Conservation (phyloP, 2,888 invertebrate genomes). For the Melanchra persicariae region DNA sequence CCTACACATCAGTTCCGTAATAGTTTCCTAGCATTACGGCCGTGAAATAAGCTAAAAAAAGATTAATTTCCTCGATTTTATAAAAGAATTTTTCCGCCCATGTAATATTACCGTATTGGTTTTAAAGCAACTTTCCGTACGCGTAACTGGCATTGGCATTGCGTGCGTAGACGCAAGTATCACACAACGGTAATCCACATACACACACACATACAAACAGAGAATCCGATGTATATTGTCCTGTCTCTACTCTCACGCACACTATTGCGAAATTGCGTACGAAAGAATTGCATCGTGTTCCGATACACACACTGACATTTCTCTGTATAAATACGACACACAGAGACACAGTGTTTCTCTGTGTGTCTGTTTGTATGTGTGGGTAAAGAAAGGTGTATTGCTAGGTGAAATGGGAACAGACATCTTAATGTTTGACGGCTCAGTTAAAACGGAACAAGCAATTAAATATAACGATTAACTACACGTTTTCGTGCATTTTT, state of each 20-base stretch:
- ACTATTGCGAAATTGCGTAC: constrained; percentile 63
- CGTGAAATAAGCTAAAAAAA: constrained; percentile 60
- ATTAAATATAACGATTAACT: constrained; percentile 73
- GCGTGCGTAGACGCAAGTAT: constrained; percentile 88
- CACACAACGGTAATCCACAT: constrained; percentile 72
- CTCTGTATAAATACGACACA: constrained; percentile 31
- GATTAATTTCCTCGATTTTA: constrained; percentile 72
- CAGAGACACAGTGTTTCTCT: constrained; percentile 14
- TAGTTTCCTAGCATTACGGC: constrained; percentile 60
- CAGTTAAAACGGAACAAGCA: constrained; percentile 77
- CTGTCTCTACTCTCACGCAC: constrained; percentile 69
- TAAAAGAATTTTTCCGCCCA: constrained; percentile 85
- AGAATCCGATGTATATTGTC: constrained; percentile 53
- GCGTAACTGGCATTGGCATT: constrained; percentile 89
- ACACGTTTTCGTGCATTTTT: constrained; percentile 41
- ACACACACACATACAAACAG: constrained; percentile 57
- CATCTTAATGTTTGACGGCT: constrained; percentile 71
- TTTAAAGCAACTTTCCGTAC: constrained; percentile 82
- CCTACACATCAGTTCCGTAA: constrained; percentile 53
- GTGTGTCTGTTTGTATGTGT: constrained; percentile 71
- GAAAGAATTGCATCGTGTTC: constrained; percentile 65
- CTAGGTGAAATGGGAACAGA: constrained; percentile 88
- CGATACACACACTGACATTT: constrained; percentile 43
- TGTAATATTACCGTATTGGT: constrained; percentile 85
- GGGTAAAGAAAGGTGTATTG: constrained; percentile 90